Evolutionary conservation across 2,888 invertebrate species (phyloP).

Genomic region (Perizoma affinitatum): DNA sequence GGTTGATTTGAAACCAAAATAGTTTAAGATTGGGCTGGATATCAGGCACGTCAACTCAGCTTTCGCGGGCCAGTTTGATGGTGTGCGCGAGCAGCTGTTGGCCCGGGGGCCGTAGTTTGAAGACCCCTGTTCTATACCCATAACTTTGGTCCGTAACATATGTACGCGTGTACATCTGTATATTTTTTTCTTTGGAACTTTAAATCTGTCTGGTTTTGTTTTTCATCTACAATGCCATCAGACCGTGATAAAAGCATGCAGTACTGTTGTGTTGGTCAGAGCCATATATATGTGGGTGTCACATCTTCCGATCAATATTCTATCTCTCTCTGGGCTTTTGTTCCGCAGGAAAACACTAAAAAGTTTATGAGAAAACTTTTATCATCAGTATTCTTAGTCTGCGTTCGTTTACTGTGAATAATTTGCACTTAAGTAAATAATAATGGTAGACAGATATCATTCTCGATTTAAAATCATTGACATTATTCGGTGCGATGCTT

Average conservation of each 20-base stretch:
- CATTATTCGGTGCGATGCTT: constrained; percentile 10
- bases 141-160: constrained; percentile 8
- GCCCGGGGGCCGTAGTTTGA: too few relatives aligned
- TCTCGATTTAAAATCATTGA: not conserved
- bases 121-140: constrained; percentile 2
- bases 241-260: constrained; percentile 64
- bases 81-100: too few relatives aligned
- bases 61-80: too few relatives aligned
- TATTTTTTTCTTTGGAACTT: not conserved
- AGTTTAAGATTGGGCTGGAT: too few relatives aligned
- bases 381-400: constrained; percentile 22
- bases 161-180: not conserved
- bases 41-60: too few relatives aligned
- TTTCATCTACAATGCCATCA: constrained; percentile 53
- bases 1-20: too few relatives aligned
- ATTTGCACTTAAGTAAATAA: constrained; percentile 19
- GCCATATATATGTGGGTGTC: constrained; percentile 50
- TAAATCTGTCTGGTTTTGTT: too few relatives aligned
- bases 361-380: constrained; percentile 32
- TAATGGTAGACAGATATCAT: constrained; percentile 11
- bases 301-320: constrained; percentile 17
- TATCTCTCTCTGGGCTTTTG: constrained; percentile 14
- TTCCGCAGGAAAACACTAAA: constrained; percentile 24
- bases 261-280: constrained; percentile 69
- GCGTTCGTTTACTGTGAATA: constrained; percentile 23